Evolutionary conservation across 2,888 invertebrate species (phyloP), one percentile per base, ranked within the genome.

Genomic region (Mamestra brassicae): DNA sequence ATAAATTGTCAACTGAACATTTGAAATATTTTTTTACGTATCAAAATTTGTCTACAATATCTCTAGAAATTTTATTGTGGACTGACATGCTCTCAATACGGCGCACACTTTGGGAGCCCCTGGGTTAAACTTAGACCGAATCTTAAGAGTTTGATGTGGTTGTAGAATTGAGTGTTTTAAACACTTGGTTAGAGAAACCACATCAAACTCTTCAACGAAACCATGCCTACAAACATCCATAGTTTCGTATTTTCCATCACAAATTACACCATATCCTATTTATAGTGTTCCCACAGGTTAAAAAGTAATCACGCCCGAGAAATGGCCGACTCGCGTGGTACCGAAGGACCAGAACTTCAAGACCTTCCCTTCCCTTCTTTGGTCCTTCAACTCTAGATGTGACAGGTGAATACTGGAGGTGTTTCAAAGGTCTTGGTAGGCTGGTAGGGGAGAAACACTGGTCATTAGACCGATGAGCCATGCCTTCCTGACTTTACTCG

Each of bases 381-480:
- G 17, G 15, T 26, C 36, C 26, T 75, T 80, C 77, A 63, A 71
- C 34, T 63, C 8, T 11, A 55, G 42, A 38, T 10, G 15, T 71
- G 13, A 1, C 15, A 57, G 42, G 65, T 45, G 42, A 57, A 54
- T 62, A 47, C 38, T 64, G 7, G 15, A 66, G 74, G 74, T 47
- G 36, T 64, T 26, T 36, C 0, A 68, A 68, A 74, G 88, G 74
- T 91, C 90, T 83, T 58, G 4, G 45, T 76, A 54, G 4, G 38
- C 13, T 92, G 92, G 93, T 85, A 55, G 54, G 66, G 75, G 81
- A 81, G 85, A 78, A 87, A 85, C 86, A 86, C 81, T 89, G 92
- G 93, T 91, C 93, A 93, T 95, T 95, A 95, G 92, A 90, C 91
- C 93, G 92, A 94, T 94, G 94, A 92, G 92, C 91, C 94, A 90